These are phyloP conservation scores for Hetaerina americana DNA, from an alignment of 1,140 invertebrate genomes.

Conservation along the genomic window DNA sequence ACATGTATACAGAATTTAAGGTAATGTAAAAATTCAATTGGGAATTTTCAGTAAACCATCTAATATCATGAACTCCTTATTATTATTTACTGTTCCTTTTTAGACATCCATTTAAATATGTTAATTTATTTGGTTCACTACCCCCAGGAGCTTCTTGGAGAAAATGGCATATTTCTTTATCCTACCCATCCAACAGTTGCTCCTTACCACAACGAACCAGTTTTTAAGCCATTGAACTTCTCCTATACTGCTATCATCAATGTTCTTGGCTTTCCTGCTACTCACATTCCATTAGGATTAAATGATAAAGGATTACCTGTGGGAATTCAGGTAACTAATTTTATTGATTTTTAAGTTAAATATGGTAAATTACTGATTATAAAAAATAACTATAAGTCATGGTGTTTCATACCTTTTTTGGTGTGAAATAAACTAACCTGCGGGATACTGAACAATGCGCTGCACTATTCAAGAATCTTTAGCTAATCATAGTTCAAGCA, in stretches of 20 bases:
- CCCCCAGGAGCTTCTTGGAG: slow-evolving; percentile 29
- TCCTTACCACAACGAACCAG: slow-evolving; percentile 40
- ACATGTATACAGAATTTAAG: not conserved
- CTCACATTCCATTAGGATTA: slow-evolving; percentile 41
- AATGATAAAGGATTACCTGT: slow-evolving; percentile 36
- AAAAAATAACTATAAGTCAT: too few species aligned
- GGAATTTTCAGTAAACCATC: not conserved
- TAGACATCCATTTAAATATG: not conserved
- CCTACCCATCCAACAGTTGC: slow-evolving; percentile 41
- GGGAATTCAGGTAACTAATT: slow-evolving; percentile 32
- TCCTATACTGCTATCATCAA: slow-evolving; percentile 45
- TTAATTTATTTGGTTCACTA: not conserved
- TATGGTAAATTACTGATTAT: too few species aligned
- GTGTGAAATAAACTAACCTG: too few species aligned
- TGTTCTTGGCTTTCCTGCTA: slow-evolving; percentile 40
- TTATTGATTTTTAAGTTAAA: too few species aligned
- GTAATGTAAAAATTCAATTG: too few species aligned
- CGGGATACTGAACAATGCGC: too few species aligned
- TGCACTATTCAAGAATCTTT: too few species aligned
- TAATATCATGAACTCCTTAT: not conserved
- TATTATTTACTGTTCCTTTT: not conserved
- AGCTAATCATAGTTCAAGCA: too few species aligned
- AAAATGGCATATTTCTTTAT: slow-evolving; percentile 40
- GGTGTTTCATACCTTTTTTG: too few species aligned
- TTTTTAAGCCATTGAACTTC: slow-evolving; percentile 42